Base-by-base conservation (phyloP, 2,113 vertebrate genomes). In the Spizaetus ornatus region DNA sequence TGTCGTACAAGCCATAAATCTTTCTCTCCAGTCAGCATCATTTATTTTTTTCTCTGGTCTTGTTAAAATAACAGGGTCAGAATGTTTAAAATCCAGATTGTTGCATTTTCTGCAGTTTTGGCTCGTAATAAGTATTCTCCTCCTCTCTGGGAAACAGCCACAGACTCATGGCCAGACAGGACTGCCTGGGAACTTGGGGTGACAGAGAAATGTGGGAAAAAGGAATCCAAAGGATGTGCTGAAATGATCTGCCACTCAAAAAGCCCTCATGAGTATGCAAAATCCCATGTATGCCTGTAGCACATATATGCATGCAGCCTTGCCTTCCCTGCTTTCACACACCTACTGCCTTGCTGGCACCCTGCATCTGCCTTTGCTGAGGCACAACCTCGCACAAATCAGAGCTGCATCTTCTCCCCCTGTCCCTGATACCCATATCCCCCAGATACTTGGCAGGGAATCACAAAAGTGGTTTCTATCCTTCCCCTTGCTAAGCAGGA, bases 1-100 rank as follows among this genome's bases (percentile, higher is more conserved):
- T 96, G 82, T 95, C 9, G 6, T 88, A 89, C 56, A 82, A 90
- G 48, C 77, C 71, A 96, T 97, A 94, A 97, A 97, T 97, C 96
- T 97, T 96, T 72, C 74, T 86, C 55, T 76, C 21, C 22, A 90
- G 78, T 92, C 92, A 88, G 82, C 40, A 80, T 61, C 42, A 82
- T 88, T 95, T 86, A 78, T 93, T 97, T 96, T 93, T 93, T 93
- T 3, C 48, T 93, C 83, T 73, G 71, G 31, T 82, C 86, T 94
- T 95, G 80, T 95, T 93, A 97, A 91, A 95, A 86, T 86, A 96
- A 95, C 92, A 86, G 71, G 86, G 67, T 79, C 71, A 86, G 90
- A 97, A 94, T 96, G 34, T 93, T 95, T 96, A 88, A 97, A 97
- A 91, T 90, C 56, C 59, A 74, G 25, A 79, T 58, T 58, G 56